Conservation (phyloP, 2,888 invertebrate species). For the Marronus borbonicus region DNA sequence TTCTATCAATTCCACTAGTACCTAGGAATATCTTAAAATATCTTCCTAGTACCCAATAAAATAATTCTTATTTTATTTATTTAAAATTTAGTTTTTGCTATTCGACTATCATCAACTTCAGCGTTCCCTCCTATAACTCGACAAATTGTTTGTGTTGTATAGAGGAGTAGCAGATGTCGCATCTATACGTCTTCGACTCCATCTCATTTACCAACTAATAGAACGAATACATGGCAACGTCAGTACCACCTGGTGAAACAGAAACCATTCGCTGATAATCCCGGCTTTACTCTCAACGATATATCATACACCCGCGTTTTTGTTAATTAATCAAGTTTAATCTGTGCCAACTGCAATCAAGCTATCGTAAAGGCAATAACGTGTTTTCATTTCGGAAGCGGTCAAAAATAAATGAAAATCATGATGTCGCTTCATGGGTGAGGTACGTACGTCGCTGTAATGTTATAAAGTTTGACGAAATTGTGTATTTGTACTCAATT, state of each 20-base stretch:
- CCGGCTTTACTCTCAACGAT: slow-evolving; percentile 4
- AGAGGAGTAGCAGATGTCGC: slow-evolving; percentile 35
- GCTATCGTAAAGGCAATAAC: background rate
- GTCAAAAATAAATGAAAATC: slow-evolving; percentile 4
- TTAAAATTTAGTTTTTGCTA: background rate
- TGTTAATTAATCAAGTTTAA: slow-evolving; percentile 41
- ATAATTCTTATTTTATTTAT: too few species aligned
- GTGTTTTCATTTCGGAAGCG: slow-evolving; percentile 1
- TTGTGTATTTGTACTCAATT: too few species aligned
- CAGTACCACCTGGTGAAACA: slow-evolving; percentile 40
- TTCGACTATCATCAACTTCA: slow-evolving; percentile 20
- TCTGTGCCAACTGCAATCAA: slow-evolving; percentile 1
- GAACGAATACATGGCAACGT: slow-evolving; percentile 19
- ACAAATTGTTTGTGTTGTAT: slow-evolving; percentile 30
- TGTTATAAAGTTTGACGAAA: too few species aligned
- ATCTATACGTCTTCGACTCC: slow-evolving; percentile 27
- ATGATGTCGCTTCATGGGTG: background rate
- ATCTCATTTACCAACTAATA: slow-evolving; percentile 26
- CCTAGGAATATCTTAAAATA: too few species aligned
- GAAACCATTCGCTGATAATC: slow-evolving; percentile 15
- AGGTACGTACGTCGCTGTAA: background rate
- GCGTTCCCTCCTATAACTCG: slow-evolving; percentile 26
- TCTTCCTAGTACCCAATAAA: too few species aligned
- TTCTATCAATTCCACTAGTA: too few species aligned
- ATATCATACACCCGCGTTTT: slow-evolving; percentile 28